These are phyloP conservation scores for Cyrtonyx montezumae DNA, from an alignment of 2,113 vertebrate species.

Conservation along the genomic window DNA sequence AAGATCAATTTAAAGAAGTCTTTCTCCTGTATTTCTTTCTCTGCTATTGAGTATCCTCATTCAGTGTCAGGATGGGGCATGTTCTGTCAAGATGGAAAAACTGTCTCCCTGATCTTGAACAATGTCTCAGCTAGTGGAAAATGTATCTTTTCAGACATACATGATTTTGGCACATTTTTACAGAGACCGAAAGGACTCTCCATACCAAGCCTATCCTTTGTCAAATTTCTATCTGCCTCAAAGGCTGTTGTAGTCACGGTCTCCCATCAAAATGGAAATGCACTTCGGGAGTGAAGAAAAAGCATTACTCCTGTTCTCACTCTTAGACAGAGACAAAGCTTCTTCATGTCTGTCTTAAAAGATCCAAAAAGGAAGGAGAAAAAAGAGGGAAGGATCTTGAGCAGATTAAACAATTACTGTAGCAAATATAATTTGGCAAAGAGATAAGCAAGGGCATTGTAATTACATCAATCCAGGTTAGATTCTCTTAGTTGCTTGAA, in stretches of 20 bases:
- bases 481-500: background rate
- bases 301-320: background rate
- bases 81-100: background rate
- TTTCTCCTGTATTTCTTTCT: background rate
- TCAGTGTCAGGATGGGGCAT: background rate
- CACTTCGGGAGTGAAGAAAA: background rate
- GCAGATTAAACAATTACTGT: background rate
- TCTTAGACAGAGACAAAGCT: background rate
- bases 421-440: background rate
- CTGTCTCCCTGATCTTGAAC: background rate
- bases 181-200: background rate
- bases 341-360: background rate
- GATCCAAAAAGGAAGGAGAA: background rate
- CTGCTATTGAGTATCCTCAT: background rate
- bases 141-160: background rate
- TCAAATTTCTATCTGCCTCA: background rate
- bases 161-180: background rate
- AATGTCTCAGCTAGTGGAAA: background rate
- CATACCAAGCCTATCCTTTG: background rate
- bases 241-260: background rate
- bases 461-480: background rate
- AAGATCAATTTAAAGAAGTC: background rate
- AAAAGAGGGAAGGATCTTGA: background rate
- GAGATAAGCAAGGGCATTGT: background rate
- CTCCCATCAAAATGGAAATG: background rate